Conservation (phyloP, 2,797 vertebrate species). For the Coregonus sp. region DNA sequence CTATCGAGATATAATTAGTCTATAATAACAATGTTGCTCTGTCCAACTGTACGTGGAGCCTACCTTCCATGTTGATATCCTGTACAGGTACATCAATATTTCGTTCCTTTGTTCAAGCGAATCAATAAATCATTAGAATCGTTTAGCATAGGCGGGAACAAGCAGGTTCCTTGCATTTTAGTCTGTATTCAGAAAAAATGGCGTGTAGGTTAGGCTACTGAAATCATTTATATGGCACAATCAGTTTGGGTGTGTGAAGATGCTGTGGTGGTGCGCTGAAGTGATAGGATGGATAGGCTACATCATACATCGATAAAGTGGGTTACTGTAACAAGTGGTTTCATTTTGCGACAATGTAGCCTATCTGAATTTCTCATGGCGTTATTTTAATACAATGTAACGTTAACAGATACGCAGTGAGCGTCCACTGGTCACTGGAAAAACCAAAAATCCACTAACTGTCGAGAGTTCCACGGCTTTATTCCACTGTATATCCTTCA, state of each 20-base stretch:
- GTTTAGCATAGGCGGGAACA: conserved; percentile 28
- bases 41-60: conserved; percentile 38
- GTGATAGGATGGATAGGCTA: background rate
- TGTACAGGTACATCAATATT: conserved; percentile 48
- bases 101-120: conserved; percentile 34
- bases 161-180: conserved; percentile 68
- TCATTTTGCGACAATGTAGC: conserved; percentile 12
- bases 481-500: background rate
- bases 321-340: conserved; percentile 39
- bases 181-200: conserved; percentile 76
- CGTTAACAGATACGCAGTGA: background rate
- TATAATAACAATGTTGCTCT: conserved; percentile 18
- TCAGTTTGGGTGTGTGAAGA: conserved; percentile 70
- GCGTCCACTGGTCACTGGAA: background rate
- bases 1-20: conserved; percentile 15
- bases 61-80: conserved; percentile 72
- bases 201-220: conserved; percentile 59
- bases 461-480: background rate
- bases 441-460: background rate
- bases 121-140: conserved; percentile 9
- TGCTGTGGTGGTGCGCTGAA: background rate
- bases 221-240: conserved; percentile 66
- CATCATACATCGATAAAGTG: conserved; percentile 29
- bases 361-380: background rate
- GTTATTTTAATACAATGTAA: background rate